Conservation (phyloP, 1,140 invertebrate genomes). For the Zaprionus ornatus region DNA sequence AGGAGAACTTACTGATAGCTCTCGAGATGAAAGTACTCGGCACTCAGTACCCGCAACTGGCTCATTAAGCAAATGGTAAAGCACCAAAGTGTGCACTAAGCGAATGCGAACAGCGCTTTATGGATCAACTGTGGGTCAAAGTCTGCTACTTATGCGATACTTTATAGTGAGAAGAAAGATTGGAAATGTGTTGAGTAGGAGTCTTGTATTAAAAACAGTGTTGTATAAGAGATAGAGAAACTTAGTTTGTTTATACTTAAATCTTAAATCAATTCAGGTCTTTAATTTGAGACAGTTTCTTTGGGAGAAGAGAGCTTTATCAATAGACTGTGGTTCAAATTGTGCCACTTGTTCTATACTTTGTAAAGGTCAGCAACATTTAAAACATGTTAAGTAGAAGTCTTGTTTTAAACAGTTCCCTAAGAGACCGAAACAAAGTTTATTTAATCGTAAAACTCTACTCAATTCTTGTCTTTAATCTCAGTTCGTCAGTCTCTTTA, state of each 20-base stretch:
- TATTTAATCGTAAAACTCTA: neutral
- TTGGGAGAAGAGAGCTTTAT: too few species aligned
- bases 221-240: too few species aligned
- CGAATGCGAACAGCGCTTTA: neutral
- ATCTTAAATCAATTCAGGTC: too few species aligned
- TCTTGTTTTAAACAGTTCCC: too few species aligned
- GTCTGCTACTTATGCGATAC: neutral
- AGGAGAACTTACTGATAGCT: slow-evolving; percentile 14
- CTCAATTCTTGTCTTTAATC: neutral
- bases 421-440: neutral
- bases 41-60: slow-evolving; percentile 1
- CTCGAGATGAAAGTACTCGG: slow-evolving; percentile 14
- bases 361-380: too few species aligned
- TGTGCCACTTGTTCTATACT: neutral
- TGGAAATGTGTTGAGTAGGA: too few species aligned
- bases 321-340: neutral
- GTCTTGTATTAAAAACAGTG: too few species aligned
- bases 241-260: too few species aligned
- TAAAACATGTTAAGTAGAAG: too few species aligned
- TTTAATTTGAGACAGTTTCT: too few species aligned
- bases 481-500: neutral
- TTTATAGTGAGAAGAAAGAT: too few species aligned
- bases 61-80: slow-evolving; percentile 43
- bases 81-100: slow-evolving; percentile 8
- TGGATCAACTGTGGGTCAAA: neutral